Percentiles rank a stretch among this genome's conserved stretches.
Conservation (phyloP, 2,113 vertebrate species). For the Balaenoptera acutorostrata region DNA sequence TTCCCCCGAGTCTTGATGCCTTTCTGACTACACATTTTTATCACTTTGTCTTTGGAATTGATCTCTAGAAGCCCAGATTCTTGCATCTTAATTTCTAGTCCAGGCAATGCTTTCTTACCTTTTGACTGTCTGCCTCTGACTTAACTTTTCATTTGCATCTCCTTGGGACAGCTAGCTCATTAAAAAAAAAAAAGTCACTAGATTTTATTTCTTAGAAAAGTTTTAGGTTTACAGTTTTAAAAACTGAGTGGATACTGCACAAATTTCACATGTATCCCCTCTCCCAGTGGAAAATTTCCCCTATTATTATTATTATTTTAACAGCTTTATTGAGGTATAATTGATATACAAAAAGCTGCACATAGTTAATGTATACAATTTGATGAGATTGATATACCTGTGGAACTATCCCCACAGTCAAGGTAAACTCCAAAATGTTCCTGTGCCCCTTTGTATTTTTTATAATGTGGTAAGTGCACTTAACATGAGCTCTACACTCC, state of each 20-base stretch:
- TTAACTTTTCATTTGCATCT: neutral
- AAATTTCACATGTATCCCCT: neutral
- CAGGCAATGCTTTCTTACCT: neutral
- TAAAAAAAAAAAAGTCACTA: neutral
- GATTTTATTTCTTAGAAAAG: neutral
- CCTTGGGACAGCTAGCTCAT: neutral
- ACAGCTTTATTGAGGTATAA: neutral
- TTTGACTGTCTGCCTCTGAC: neutral
- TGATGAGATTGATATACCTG: neutral
- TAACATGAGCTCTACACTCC: neutral
- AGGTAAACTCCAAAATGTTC: neutral
- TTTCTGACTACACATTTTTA: neutral
- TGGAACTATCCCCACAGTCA: neutral
- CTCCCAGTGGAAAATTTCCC: neutral
- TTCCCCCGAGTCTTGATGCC: neutral
- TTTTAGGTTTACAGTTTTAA: neutral
- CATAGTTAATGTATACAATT: neutral
- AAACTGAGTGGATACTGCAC: neutral
- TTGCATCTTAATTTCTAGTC: conserved; percentile 50
- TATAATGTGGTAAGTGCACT: neutral
- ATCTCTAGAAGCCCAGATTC: conserved; percentile 21
- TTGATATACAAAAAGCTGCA: neutral
- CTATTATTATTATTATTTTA: neutral
- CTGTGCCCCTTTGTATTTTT: neutral
- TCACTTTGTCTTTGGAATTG: conserved; percentile 4